A percentile compares a stretch with the other conserved stretches of the same genome.
Conservation (phyloP, 1,140 invertebrate species). For the Belonocnema kinseyi region DNA sequence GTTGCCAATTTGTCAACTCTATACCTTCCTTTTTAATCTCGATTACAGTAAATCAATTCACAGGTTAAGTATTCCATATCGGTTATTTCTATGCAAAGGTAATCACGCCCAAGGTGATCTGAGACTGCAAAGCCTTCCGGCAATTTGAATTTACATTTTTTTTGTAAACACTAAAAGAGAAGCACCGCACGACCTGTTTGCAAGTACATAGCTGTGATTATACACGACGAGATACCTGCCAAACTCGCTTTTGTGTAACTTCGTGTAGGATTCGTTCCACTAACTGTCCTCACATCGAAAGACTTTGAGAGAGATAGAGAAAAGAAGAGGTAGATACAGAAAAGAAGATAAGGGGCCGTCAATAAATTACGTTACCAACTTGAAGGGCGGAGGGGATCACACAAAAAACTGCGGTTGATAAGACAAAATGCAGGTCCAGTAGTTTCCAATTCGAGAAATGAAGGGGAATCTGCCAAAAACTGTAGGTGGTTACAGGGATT, state of each 20-base stretch:
- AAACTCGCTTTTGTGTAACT: slow-evolving; percentile 68
- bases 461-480: no score
- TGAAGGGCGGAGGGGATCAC: no score
- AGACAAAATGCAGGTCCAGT: no score
- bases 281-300: slow-evolving; percentile 35
- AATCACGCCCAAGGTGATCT: slow-evolving; percentile 14
- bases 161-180: slow-evolving; percentile 1
- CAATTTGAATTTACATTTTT: slow-evolving; percentile 15
- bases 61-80: slow-evolving; percentile 1
- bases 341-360: slow-evolving; percentile 14
- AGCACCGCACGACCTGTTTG: slow-evolving; percentile 11
- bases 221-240: slow-evolving; percentile 57
- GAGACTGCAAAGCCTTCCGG: slow-evolving; percentile 8
- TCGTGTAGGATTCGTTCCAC: slow-evolving; percentile 39
- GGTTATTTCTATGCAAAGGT: not conserved
- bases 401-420: no score
- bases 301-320: slow-evolving; percentile 41
- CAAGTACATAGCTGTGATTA: slow-evolving; percentile 18
- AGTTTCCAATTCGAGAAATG: no score
- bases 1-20: no score
- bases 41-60: not conserved
- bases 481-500: no score
- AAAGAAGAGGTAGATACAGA: slow-evolving; percentile 39
- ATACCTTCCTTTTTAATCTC: no score
- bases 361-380: no score